Evolutionary conservation across 2,888 invertebrate genomes (phyloP).

Genomic region (Patella caerulea): DNA sequence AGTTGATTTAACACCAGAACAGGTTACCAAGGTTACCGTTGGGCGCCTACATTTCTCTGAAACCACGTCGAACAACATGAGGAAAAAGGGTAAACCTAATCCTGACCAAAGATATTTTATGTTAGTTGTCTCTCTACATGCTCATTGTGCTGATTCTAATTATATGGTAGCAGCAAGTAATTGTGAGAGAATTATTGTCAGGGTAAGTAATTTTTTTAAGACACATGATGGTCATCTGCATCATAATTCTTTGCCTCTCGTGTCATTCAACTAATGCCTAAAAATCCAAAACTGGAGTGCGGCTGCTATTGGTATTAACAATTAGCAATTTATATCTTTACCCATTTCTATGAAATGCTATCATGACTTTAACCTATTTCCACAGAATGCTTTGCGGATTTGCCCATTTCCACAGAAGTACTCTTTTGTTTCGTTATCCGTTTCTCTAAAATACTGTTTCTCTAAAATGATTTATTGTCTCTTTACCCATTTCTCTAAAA

Average conservation of each 20-base stretch:
- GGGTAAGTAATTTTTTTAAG: conserved; percentile 77
- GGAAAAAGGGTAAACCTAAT: conserved; percentile 98
- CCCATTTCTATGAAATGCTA: no score
- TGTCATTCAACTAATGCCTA: background rate
- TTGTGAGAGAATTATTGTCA: conserved; percentile 95
- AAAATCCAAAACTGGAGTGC: background rate
- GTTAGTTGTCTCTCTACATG: conserved; percentile 92
- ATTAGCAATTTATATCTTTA: no score
- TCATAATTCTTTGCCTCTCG: background rate
- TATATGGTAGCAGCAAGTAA: conserved; percentile 80
- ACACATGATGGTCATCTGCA: background rate
- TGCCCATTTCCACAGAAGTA: no score
- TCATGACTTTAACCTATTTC: no score
- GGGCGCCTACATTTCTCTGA: conserved; percentile 98
- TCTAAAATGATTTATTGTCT: no score
- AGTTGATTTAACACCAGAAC: conserved; percentile 80
- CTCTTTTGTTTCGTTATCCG: no score
- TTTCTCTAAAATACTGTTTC: no score
- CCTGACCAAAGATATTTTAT: conserved; percentile 98
- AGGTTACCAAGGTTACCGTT: conserved; percentile 79
- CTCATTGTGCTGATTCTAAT: conserved; percentile 85
- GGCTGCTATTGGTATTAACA: background rate
- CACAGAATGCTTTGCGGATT: no score
- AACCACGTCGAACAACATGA: conserved; percentile 98
- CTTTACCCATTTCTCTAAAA: no score